A percentile compares a stretch with the other conserved stretches of the same genome.
These are phyloP conservation scores for Coregonus suidteri DNA, from an alignment of 2,797 vertebrate genomes.

Conservation along the genomic window DNA sequence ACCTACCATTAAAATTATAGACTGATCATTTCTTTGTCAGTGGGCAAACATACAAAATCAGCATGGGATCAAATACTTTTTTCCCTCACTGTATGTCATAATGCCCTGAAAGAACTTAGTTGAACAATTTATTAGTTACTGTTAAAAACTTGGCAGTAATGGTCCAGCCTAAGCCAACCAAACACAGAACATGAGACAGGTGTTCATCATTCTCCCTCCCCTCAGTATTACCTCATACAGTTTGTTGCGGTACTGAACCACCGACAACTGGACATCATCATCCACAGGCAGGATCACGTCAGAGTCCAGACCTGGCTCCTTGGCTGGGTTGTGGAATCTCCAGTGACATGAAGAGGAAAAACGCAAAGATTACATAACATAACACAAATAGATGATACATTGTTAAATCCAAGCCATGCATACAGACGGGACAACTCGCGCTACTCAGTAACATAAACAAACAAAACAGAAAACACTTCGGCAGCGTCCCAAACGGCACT, in stretches of 20 bases:
- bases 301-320: conserved; percentile 78
- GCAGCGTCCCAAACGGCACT: no score
- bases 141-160: background rate
- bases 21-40: no score
- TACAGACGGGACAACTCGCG: no score
- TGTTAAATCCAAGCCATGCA: background rate
- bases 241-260: conserved; percentile 87
- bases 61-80: no score
- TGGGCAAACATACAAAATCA: no score
- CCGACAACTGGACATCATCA: conserved; percentile 87
- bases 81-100: background rate
- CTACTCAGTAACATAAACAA: background rate
- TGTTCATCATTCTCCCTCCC: background rate
- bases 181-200: background rate
- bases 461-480: no score
- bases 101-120: background rate
- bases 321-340: conserved; percentile 87
- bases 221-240: conserved; percentile 84
- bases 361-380: conserved; percentile 5
- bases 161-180: background rate
- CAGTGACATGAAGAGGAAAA: conserved; percentile 11
- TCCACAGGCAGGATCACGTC: conserved; percentile 81
- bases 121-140: background rate
- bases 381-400: background rate
- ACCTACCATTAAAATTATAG: no score